Evolutionary conservation across 2,113 vertebrate genomes (phyloP).

Genomic region (Lepus timidus): DNA sequence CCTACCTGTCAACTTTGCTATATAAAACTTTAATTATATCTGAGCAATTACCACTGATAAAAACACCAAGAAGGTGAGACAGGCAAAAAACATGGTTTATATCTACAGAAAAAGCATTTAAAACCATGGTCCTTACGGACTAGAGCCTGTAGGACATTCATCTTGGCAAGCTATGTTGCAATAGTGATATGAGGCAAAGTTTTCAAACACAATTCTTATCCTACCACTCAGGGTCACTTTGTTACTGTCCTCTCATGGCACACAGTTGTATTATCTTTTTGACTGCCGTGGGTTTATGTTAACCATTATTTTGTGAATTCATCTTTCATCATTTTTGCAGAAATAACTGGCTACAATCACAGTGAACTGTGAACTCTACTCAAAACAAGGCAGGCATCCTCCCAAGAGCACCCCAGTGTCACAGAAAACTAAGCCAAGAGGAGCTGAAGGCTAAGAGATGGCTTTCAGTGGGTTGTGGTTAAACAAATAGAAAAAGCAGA

Average conservation of each 20-base stretch:
- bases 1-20: slow-evolving; percentile 38
- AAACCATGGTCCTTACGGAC: slow-evolving; percentile 26
- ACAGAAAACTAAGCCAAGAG: slow-evolving; percentile 27
- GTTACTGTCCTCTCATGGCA: neutral
- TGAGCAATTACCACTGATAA: slow-evolving; percentile 45
- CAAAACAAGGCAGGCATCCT: neutral
- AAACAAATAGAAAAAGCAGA: neutral
- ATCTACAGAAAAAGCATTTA: slow-evolving; percentile 30
- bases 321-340: slow-evolving; percentile 47
- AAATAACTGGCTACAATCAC: neutral
- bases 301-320: slow-evolving; percentile 6
- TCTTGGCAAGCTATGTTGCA: slow-evolving; percentile 10
- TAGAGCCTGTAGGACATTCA: neutral
- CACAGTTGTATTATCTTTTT: neutral
- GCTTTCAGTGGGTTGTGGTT: neutral
- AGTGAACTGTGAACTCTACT: neutral
- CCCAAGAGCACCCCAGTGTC: neutral
- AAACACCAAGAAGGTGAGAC: slow-evolving; percentile 16
- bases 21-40: slow-evolving; percentile 60
- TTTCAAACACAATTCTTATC: slow-evolving; percentile 43
- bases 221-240: slow-evolving; percentile 32
- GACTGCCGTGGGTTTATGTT: neutral
- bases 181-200: neutral
- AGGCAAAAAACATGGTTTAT: neutral
- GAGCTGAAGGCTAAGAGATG: neutral